Base-by-base conservation (phyloP, 2,797 vertebrate species). In the Gadopsis bispinosus region DNA sequence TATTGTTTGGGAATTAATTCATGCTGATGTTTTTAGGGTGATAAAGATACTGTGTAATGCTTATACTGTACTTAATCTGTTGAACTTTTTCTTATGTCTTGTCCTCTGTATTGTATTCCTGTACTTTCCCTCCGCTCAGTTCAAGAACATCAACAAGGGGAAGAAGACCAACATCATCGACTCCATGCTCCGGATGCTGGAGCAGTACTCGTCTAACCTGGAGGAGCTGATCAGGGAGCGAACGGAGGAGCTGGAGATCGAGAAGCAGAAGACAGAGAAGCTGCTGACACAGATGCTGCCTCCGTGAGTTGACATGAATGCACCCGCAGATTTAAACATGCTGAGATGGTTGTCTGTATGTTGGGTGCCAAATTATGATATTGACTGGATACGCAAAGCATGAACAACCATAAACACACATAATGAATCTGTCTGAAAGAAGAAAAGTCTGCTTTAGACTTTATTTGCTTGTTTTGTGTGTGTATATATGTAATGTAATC, bases 221-320 rank as follows among this genome's bases (percentile, higher is more conserved):
- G 97, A 98, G 92, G 96, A 97, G 88, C 90, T 98, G 87, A 98
- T 98, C 91, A 80, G 93, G 0, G 97, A 98, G 85, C 35, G 96
- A 56, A 98, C 97, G 0, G 96, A 97, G 89, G 96, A 98, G 83
- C 92, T 99, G 79, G 97, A 99, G 91, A 87, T 96, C 8, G 97
- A 99, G 92, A 99, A 98, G 65, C 96, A 97, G 91, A 98, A 97
- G 94, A 98, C 96, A 0, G 97, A 98, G 86, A 97, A 96, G 74
- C 95, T 99, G 19, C 94, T 98, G 68, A 97, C 96, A 1, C 96
- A 98, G 88, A 98, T 98, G 96, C 92, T 99, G 26, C 97, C 97
- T 2, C 94, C 84, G 95, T 98, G 90, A 95, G 97, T 94, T 8
- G 4, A 33, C 7, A 8, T 26, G 12, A 9, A 37, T 61, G 60